Evolutionary conservation across 2,113 vertebrate species (phyloP).

Genomic region (Tupaia chinensis): DNA sequence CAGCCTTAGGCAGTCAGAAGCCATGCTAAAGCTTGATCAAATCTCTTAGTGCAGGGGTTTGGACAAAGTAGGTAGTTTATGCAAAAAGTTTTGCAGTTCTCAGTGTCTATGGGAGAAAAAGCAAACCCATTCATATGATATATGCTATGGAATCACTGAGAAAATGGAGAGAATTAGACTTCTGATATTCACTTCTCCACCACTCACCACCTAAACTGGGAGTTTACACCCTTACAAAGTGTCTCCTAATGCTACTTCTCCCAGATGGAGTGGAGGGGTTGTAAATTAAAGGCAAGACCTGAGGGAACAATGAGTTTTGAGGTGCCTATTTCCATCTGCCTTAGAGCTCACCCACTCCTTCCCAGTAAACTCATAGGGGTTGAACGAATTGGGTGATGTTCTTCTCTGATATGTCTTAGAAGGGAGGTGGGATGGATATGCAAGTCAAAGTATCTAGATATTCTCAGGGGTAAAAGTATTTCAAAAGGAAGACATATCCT

Average conservation of each 20-base stretch:
- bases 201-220: background rate
- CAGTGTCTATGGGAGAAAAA: background rate
- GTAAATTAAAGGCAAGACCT: background rate
- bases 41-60: background rate
- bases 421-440: background rate
- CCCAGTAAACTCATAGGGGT: background rate
- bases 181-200: background rate
- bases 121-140: background rate
- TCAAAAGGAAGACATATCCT: slow-evolving; percentile 30
- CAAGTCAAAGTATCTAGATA: background rate
- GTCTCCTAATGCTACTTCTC: background rate
- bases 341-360: background rate
- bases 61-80: background rate
- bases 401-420: background rate
- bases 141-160: background rate
- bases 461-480: background rate
- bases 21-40: background rate
- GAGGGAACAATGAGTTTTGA: background rate
- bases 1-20: background rate
- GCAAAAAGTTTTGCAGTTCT: background rate
- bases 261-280: background rate
- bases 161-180: slow-evolving; percentile 40
- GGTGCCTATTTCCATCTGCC: background rate
- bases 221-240: background rate
- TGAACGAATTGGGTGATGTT: background rate